Percentiles rank a stretch among this genome's conserved stretches.
Conservation (phyloP, 2,888 invertebrate species). For the Dendrolimus houi region DNA sequence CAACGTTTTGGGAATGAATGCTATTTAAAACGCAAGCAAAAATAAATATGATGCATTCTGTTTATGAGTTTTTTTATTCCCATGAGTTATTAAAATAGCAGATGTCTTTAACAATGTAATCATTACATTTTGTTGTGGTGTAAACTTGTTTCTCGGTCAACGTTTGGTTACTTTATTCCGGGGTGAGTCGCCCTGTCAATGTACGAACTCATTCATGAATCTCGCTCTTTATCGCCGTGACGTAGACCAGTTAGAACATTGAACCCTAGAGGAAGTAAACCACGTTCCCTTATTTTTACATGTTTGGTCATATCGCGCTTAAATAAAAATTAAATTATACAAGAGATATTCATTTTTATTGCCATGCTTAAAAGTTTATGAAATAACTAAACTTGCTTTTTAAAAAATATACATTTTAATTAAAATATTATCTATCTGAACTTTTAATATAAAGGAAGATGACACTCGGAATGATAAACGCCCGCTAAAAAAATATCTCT, state of each 20-base stretch:
- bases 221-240: constrained; percentile 61
- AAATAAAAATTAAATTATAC: too few species aligned
- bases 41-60: background rate
- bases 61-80: background rate
- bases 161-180: constrained; percentile 35
- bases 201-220: constrained; percentile 58
- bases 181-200: constrained; percentile 64
- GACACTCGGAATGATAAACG: too few species aligned
- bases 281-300: constrained; percentile 58
- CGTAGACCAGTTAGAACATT: constrained; percentile 56
- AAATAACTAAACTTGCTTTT: too few species aligned
- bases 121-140: constrained; percentile 17
- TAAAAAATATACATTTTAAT: too few species aligned
- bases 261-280: constrained; percentile 69
- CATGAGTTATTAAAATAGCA: constrained; percentile 5
- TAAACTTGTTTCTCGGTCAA: constrained; percentile 15
- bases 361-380: too few species aligned
- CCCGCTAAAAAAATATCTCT: too few species aligned
- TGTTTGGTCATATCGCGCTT: constrained; percentile 31
- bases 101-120: background rate
- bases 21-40: background rate
- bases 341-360: too few species aligned
- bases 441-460: too few species aligned
- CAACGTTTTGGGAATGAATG: too few species aligned
- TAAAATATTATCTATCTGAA: too few species aligned